Conservation (phyloP, 2,113 vertebrate genomes). For the Podarcis muralis region DNA sequence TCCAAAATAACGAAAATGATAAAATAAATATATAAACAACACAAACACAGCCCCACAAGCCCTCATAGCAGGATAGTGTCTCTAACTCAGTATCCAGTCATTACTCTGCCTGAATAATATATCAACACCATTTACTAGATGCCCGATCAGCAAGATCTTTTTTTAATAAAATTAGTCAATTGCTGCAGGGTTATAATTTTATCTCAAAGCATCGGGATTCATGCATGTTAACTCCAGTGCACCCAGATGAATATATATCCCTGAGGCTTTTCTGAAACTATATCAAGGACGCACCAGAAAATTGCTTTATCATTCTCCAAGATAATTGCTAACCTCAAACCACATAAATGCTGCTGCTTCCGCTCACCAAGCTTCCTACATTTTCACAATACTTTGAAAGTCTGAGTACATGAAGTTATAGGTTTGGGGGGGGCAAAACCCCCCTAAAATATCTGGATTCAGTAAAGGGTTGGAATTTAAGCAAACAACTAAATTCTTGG, state of each 20-base stretch:
- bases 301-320: conserved; percentile 17
- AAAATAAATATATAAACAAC: neutral
- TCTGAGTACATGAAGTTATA: neutral
- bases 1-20: neutral
- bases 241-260: conserved; percentile 2
- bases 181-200: neutral
- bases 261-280: conserved; percentile 4
- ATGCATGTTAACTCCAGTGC: conserved; percentile 3
- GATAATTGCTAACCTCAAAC: neutral
- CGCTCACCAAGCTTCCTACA: neutral
- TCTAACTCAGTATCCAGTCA: neutral
- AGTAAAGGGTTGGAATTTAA: too few relatives aligned
- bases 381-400: neutral
- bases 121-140: neutral
- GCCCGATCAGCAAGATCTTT: neutral
- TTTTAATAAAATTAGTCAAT: neutral
- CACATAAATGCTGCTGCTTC: neutral
- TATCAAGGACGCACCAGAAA: conserved; percentile 10
- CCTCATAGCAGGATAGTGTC: neutral
- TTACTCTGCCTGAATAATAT: neutral
- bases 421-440: too few relatives aligned
- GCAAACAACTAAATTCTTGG: too few relatives aligned
- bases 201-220: conserved; percentile 16
- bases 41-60: neutral
- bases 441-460: too few relatives aligned